These are phyloP conservation scores for Chloroclystis v-ata DNA, from an alignment of 2,888 invertebrate genomes.

Conservation along the genomic window DNA sequence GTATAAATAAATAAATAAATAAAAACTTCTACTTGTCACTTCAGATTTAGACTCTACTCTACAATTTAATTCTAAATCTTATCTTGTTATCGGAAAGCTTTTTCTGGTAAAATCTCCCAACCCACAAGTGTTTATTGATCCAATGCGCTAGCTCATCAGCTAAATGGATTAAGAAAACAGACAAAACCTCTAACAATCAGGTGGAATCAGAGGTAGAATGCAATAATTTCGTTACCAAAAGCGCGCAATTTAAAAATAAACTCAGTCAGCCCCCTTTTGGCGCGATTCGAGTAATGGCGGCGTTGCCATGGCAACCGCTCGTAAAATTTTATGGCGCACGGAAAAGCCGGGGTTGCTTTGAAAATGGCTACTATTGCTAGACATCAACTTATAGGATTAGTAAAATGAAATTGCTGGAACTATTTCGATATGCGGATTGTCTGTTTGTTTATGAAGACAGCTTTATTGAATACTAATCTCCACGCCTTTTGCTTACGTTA, in stretches of 20 bases:
- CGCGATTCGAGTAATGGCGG: constrained; percentile 56
- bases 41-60: background rate
- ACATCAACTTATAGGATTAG: constrained; percentile 34
- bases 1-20: no score
- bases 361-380: constrained; percentile 44
- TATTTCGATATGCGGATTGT: constrained; percentile 16
- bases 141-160: background rate
- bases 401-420: constrained; percentile 23
- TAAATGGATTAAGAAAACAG: background rate
- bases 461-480: no score
- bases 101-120: no score
- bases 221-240: constrained; percentile 23
- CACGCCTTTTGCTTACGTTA: no score
- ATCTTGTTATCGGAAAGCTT: no score
- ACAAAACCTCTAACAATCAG: constrained; percentile 1
- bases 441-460: no score
- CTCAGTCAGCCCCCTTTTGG: constrained; percentile 34
- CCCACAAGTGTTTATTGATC: background rate
- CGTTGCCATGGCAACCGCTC: constrained; percentile 62
- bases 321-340: constrained; percentile 70
- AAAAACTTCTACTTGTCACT: no score
- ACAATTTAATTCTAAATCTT: no score
- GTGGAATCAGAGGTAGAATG: constrained; percentile 9
- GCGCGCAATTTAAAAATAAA: constrained; percentile 27
- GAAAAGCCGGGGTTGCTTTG: constrained; percentile 41